Evolutionary conservation across 2,888 invertebrate genomes (phyloP).

Genomic region (Eupithecia dodoneata): DNA sequence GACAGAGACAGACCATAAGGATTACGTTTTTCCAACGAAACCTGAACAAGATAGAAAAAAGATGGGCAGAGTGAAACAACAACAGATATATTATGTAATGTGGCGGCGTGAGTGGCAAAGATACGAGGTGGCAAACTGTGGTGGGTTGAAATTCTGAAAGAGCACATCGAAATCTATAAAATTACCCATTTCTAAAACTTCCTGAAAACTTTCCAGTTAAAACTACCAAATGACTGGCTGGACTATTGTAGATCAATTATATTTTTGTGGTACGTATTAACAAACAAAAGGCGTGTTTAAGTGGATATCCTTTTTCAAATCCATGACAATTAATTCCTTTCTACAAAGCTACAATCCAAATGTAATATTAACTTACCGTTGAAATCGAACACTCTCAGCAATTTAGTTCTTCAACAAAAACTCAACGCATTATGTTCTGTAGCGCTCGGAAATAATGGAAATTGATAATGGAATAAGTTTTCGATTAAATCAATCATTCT

Average conservation of each 20-base stretch:
- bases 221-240: no score
- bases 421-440: slow-evolving; percentile 28
- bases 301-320: not conserved
- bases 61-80: no score
- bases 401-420: slow-evolving; percentile 31
- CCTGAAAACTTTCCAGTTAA: no score
- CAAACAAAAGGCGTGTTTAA: not conserved
- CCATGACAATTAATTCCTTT: not conserved
- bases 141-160: no score
- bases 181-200: no score
- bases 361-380: slow-evolving; percentile 28
- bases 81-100: no score
- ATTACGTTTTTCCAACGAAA: no score
- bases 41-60: no score
- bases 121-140: no score
- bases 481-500: slow-evolving; percentile 43
- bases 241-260: not conserved
- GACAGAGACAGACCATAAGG: no score
- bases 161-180: no score
- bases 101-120: no score
- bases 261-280: not conserved
- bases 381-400: slow-evolving; percentile 21
- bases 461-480: slow-evolving; percentile 50
- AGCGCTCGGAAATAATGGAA: slow-evolving; percentile 44
- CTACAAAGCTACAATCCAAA: slow-evolving; percentile 11